These are phyloP conservation scores for Todiramphus saurophagus DNA, from an alignment of 2,113 vertebrate genomes.

Conservation along the genomic window DNA sequence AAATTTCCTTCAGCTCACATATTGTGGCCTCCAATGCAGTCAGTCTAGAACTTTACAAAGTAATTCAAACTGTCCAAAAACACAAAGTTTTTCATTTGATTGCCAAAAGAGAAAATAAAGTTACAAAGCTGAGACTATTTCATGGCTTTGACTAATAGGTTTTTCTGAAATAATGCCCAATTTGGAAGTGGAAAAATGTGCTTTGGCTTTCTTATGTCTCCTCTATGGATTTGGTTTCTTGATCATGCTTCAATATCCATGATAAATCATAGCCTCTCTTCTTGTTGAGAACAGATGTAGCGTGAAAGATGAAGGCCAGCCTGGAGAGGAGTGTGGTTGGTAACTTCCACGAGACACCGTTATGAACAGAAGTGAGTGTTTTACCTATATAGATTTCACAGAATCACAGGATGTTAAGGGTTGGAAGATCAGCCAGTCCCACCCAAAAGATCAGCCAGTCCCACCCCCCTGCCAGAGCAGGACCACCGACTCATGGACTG, in stretches of 20 bases:
- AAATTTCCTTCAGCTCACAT: background rate
- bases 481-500: too few species aligned
- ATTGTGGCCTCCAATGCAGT: accelerated
- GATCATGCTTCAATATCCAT: background rate
- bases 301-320: background rate
- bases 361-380: background rate
- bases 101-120: background rate
- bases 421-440: too few species aligned
- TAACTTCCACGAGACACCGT: background rate
- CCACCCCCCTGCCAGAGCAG: too few species aligned
- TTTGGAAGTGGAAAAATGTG: background rate
- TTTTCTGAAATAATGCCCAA: background rate
- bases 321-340: background rate
- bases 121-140: background rate
- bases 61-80: background rate
- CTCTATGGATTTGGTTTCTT: background rate
- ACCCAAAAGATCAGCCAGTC: too few species aligned
- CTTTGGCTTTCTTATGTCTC: background rate
- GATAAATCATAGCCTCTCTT: background rate
- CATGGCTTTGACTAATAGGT: background rate
- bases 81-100: background rate
- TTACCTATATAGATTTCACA: background rate
- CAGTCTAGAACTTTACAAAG: background rate
- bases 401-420: too few species aligned
- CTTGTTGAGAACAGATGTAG: background rate